Evolutionary conservation across 1,140 invertebrate genomes (phyloP), one percentile per base, ranked within the genome.

Genomic region (Neotoxoptera formosana): DNA sequence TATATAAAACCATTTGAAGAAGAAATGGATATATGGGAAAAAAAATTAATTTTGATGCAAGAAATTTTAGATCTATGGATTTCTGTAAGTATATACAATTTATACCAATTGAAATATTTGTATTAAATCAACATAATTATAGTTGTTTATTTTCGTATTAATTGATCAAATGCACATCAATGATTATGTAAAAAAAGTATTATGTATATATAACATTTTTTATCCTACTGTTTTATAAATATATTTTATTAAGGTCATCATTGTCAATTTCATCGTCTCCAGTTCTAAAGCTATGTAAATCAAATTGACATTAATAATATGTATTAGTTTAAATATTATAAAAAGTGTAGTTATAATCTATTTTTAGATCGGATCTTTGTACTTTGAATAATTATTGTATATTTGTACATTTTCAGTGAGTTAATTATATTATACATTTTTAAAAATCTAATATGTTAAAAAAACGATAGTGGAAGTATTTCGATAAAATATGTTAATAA

Each of bases 61-160:
- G 98, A 99, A 94, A 99, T 99, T 94, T 96, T 99, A 1, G 99
- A 99, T 95, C 97, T 98, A 93, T 99, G 99, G 98, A 95, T 99
- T 0, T 96, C 97, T 95, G 97, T 98, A 88, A 94, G 90, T 87
- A 41, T 4, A 41, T 41, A 41, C 1, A 41, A 41, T 41, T 1
- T 41, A 56, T n/a, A 17, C 0, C 17, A 34, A 76, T n/a, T 34
- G 30, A 34, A 76, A 76, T 17, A 76, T n/a, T 4, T 76, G 17
- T 4, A 30, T 67, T n/a, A 76, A n/a, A 76, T 76, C 14, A 17
- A 17, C 8, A n/a, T 76, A 53, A n/a, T 76, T n/a, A n/a, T 67
- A n/a, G 11, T 67, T 67, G 14, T 67, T 67, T 67, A 67, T 60
- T 30, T 60, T 60, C 2, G 56, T 60, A 7, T 47, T 47, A 47